Evolutionary conservation across 2,888 invertebrate genomes (phyloP).

Genomic region (Rhopalosiphum nymphaeae): DNA sequence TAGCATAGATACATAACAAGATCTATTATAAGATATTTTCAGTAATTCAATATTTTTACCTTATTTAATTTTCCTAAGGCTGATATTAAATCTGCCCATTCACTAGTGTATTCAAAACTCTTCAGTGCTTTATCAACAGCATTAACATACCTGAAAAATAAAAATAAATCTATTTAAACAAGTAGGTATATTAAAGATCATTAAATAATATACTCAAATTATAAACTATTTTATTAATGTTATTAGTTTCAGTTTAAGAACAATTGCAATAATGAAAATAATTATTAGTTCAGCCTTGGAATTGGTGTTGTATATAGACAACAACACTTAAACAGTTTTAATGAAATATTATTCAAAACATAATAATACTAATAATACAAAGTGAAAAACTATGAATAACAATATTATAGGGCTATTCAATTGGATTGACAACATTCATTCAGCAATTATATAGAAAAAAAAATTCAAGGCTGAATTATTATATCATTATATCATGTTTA

Average conservation of each 20-base stretch:
- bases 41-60: conserved; percentile 72
- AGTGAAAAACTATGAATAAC: conserved; percentile 4
- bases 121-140: conserved; percentile 89
- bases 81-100: conserved; percentile 94
- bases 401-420: conserved; percentile 29
- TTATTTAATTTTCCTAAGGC: conserved; percentile 91
- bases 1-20: neutral
- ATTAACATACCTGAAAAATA: conserved; percentile 75
- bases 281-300: conserved; percentile 53
- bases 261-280: conserved; percentile 44
- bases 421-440: conserved; percentile 30
- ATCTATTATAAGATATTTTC: neutral
- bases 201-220: neutral
- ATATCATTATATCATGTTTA: neutral
- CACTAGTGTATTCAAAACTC: conserved; percentile 92
- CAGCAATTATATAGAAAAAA: neutral
- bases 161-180: neutral
- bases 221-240: conserved; percentile 6
- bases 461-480: conserved; percentile 27
- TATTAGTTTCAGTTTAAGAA: conserved; percentile 43
- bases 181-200: neutral
- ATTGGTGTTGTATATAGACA: neutral
- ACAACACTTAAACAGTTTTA: conserved; percentile 7
- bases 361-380: conserved; percentile 16
- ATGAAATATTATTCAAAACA: conserved; percentile 29